A percentile compares a stretch with the other conserved stretches of the same genome.
Evolutionary conservation across 2,888 invertebrate species (phyloP).

Genomic region (Heterodera filipjevi): DNA sequence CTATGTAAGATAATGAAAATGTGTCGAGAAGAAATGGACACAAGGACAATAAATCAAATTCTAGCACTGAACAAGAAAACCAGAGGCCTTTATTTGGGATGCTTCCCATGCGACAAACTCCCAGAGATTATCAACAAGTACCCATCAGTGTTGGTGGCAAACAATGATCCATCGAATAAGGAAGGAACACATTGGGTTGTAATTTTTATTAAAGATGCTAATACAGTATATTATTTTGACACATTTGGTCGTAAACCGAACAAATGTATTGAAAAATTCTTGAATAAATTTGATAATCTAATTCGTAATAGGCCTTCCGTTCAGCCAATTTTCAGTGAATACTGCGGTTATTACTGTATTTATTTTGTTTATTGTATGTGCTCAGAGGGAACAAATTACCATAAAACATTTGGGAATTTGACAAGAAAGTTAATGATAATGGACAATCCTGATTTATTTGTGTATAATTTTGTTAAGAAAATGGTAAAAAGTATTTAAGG

Average conservation of each 20-base stretch:
- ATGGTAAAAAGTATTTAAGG: constrained; percentile 5
- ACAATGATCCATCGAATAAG: not conserved
- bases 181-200: not conserved
- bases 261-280: not conserved
- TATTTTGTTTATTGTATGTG: constrained; percentile 3
- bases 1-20: not conserved
- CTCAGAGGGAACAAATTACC: not conserved
- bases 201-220: not conserved
- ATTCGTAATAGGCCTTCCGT: not conserved
- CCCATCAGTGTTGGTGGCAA: not conserved
- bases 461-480: constrained; percentile 14
- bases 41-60: not conserved
- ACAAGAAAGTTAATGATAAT: not conserved
- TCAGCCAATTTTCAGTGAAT: not conserved
- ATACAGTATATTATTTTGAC: not conserved
- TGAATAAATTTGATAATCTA: not conserved
- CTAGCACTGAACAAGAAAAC: not conserved
- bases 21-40: not conserved
- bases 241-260: not conserved
- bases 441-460: not conserved
- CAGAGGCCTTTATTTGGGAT: not conserved
- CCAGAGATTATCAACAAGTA: not conserved
- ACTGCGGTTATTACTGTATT: not conserved
- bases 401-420: not conserved
- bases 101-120: not conserved